These are phyloP conservation scores for Gymnobelideus leadbeateri DNA, from an alignment of 2,113 vertebrate species.

Conservation along the genomic window DNA sequence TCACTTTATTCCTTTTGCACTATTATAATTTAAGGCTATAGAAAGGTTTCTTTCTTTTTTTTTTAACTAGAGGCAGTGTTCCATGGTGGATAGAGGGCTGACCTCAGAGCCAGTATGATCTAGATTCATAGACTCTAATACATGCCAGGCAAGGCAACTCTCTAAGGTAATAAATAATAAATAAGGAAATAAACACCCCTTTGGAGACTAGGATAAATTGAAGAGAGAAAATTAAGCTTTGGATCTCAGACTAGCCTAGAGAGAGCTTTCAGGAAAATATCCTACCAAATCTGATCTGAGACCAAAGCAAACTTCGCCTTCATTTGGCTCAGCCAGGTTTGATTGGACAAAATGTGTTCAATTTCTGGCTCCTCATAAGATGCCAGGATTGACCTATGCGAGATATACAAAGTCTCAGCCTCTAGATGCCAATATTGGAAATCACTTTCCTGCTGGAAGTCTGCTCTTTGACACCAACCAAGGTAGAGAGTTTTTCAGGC, in stretches of 20 bases:
- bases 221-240: neutral
- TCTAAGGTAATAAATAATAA: neutral
- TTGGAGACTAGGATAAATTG: neutral
- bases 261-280: neutral
- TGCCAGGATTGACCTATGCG: too few relatives aligned
- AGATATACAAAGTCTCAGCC: too few relatives aligned
- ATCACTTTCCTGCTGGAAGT: too few relatives aligned
- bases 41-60: too few relatives aligned
- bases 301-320: neutral
- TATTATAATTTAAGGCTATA: too few relatives aligned
- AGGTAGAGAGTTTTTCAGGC: too few relatives aligned
- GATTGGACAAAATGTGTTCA: neutral
- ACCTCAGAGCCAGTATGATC: neutral
- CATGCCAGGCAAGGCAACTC: neutral
- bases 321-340: neutral
- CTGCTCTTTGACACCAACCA: too few relatives aligned
- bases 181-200: neutral
- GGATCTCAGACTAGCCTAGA: neutral
- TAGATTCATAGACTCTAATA: neutral
- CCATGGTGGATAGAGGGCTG: too few relatives aligned
- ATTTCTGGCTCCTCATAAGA: neutral
- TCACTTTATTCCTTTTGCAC: too few relatives aligned
- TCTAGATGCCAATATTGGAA: too few relatives aligned
- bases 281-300: neutral
- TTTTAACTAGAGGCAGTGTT: too few relatives aligned